These are phyloP conservation scores for Kryptolebias marmoratus DNA, from an alignment of 2,113 vertebrate species.

Conservation along the genomic window DNA sequence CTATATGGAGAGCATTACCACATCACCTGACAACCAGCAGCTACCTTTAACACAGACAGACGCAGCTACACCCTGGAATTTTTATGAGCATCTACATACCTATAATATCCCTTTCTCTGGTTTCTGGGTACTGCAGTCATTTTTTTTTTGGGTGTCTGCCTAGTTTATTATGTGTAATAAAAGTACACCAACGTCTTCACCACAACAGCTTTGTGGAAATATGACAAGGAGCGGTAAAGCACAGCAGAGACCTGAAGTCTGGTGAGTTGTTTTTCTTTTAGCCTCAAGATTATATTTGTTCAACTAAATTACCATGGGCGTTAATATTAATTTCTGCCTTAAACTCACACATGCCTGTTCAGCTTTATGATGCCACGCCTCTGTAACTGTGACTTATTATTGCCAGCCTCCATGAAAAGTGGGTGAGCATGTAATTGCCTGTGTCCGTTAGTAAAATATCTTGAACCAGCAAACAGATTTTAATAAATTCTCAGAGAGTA, in stretches of 20 bases:
- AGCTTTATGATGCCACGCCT: background rate
- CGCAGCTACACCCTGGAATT: slow-evolving; percentile 28
- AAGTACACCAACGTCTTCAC: slow-evolving; percentile 36
- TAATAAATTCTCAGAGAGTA: too few relatives aligned
- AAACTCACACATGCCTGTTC: background rate
- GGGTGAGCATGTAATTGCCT: too few relatives aligned
- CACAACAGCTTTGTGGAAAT: slow-evolving; percentile 23
- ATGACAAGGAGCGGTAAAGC: background rate
- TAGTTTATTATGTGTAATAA: slow-evolving; percentile 45
- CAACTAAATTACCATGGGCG: background rate
- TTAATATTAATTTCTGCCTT: background rate
- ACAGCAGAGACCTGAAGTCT: slow-evolving; percentile 17
- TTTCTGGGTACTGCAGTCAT: slow-evolving; percentile 16
- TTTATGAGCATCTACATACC: slow-evolving; percentile 22
- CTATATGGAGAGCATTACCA: background rate
- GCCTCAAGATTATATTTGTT: slow-evolving; percentile 5
- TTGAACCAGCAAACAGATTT: too few relatives aligned
- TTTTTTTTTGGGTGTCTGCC: slow-evolving; percentile 39
- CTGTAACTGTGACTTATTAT: background rate
- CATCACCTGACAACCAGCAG: slow-evolving; percentile 1
- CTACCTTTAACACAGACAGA: slow-evolving; percentile 19
- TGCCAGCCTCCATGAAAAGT: too few relatives aligned
- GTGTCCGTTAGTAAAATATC: too few relatives aligned
- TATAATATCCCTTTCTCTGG: slow-evolving; percentile 40
- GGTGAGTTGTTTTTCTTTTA: background rate